A percentile compares a stretch with the other conserved stretches of the same genome.
Evolutionary conservation across 2,797 vertebrate genomes (phyloP).

Genomic region (Otolemur crassicaudatus): DNA sequence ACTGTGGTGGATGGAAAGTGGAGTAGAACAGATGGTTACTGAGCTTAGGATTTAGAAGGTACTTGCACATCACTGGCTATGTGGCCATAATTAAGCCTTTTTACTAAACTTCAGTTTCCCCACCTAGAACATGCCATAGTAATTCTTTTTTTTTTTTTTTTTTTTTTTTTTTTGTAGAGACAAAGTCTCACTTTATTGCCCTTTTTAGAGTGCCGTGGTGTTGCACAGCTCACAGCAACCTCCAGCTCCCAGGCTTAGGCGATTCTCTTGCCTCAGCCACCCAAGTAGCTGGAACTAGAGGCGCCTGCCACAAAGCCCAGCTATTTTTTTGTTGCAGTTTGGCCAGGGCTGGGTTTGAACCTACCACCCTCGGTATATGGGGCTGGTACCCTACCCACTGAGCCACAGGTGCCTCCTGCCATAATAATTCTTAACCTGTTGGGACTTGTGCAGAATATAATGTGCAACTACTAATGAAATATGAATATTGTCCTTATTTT

Average conservation of each 20-base stretch:
- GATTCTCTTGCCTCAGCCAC: too few species aligned
- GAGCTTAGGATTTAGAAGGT: neutral
- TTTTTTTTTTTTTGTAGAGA: too few species aligned
- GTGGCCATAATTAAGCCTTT: neutral
- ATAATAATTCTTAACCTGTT: neutral
- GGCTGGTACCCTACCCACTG: too few species aligned
- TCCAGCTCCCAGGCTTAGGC: too few species aligned
- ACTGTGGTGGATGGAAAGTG: neutral
- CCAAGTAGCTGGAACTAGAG: too few species aligned
- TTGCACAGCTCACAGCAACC: too few species aligned
- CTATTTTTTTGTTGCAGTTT: too few species aligned
- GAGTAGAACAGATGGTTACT: neutral
- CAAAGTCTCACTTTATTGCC: too few species aligned
- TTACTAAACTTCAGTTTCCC: neutral
- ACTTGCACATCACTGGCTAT: neutral
- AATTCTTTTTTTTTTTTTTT: neutral
- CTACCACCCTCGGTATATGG: too few species aligned
- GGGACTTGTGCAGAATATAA: neutral
- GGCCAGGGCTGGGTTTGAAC: too few species aligned
- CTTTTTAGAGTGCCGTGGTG: too few species aligned
- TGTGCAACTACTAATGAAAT: neutral
- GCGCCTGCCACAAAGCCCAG: too few species aligned
- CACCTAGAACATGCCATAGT: neutral
- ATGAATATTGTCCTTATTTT: neutral
- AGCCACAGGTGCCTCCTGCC: neutral